Evolutionary conservation across 2,888 invertebrate species (phyloP).

Genomic region (Campoplex capitator): DNA sequence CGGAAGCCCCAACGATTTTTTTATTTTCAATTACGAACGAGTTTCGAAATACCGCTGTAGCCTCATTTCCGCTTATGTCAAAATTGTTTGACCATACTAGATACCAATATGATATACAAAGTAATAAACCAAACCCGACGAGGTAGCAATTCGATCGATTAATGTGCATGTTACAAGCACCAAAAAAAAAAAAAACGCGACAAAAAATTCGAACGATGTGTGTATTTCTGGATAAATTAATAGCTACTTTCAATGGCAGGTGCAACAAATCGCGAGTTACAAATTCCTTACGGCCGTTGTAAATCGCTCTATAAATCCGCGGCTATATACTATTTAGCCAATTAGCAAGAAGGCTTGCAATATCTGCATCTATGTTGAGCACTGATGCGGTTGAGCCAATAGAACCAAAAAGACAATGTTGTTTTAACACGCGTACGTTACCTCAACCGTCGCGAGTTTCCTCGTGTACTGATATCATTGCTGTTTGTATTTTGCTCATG

Average conservation of each 20-base stretch:
- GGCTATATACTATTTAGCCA: slow-evolving; percentile 78
- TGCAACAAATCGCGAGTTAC: slow-evolving; percentile 70
- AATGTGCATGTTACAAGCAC: slow-evolving; percentile 31
- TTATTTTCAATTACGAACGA: not conserved
- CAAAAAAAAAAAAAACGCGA: slow-evolving; percentile 27
- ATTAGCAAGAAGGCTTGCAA: slow-evolving; percentile 77
- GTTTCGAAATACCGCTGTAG: not conserved
- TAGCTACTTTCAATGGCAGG: slow-evolving; percentile 67
- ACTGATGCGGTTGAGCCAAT: slow-evolving; percentile 40
- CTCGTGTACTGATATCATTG: slow-evolving; percentile 41
- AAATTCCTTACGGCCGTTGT: slow-evolving; percentile 78
- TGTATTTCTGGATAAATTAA: slow-evolving; percentile 51
- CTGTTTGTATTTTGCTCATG: slow-evolving; percentile 38
- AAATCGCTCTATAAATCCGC: slow-evolving; percentile 78
- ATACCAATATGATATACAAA: slow-evolving; percentile 21
- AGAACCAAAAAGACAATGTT: slow-evolving; percentile 36
- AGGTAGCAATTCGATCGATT: slow-evolving; percentile 50
- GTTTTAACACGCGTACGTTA: slow-evolving; percentile 30
- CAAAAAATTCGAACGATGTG: slow-evolving; percentile 24
- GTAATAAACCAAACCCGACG: slow-evolving; percentile 24
- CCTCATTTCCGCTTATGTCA: not conserved
- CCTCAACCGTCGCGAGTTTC: slow-evolving; percentile 18
- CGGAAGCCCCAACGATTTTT: not conserved
- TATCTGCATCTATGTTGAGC: slow-evolving; percentile 52
- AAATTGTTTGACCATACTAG: not conserved